Percentiles rank a stretch among this genome's conserved stretches.
These are phyloP conservation scores for Phylloscopus trochiloides DNA, from an alignment of 2,113 vertebrate species.

Conservation along the genomic window DNA sequence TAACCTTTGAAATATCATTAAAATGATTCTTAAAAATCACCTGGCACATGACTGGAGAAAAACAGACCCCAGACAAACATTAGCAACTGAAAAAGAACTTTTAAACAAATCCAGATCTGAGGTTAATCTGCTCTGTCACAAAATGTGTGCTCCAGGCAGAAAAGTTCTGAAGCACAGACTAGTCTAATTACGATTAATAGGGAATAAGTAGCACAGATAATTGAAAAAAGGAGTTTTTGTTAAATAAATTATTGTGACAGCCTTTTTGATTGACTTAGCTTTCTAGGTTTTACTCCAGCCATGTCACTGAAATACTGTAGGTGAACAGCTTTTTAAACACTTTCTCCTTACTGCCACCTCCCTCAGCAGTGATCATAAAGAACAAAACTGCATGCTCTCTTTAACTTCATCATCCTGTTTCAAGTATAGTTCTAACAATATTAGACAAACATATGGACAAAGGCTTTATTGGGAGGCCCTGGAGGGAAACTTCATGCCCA, in stretches of 20 bases:
- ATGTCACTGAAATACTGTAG: neutral
- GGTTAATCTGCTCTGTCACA: neutral
- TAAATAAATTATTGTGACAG: neutral
- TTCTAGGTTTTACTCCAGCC: neutral
- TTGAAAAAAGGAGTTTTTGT: neutral
- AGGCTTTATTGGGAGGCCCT: neutral
- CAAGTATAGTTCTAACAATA: neutral
- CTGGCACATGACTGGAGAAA: neutral
- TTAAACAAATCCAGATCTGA: neutral
- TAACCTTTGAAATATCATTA: neutral
- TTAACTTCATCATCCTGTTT: neutral
- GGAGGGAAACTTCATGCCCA: neutral
- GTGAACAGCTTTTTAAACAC: neutral
- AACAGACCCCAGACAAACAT: neutral
- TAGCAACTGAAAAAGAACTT: neutral
- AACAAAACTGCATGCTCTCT: neutral
- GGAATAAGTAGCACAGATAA: neutral
- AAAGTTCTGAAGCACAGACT: neutral
- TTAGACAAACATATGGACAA: neutral
- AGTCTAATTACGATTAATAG: neutral
- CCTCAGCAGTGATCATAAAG: neutral
- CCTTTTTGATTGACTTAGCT: neutral
- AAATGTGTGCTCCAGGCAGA: neutral
- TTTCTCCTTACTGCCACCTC: neutral
- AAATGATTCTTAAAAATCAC: neutral